These are phyloP conservation scores for Mesoclemmys tuberculata DNA, from an alignment of 2,113 vertebrate species.

Conservation along the genomic window DNA sequence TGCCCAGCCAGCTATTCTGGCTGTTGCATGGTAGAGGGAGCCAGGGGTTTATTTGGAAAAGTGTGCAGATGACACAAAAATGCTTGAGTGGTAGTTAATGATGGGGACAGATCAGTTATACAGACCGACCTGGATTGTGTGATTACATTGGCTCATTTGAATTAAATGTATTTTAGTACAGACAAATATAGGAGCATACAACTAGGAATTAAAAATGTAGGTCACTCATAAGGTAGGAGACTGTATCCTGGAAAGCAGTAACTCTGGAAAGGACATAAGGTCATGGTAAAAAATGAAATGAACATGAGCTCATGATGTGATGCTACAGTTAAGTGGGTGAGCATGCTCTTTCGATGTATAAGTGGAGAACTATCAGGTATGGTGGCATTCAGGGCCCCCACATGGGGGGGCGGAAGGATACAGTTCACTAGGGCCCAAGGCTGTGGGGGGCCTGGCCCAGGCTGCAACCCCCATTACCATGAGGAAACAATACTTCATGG, in stretches of 20 bases:
- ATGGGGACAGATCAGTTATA: not conserved
- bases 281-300: not conserved
- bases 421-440: too few relatives aligned
- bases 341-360: not conserved
- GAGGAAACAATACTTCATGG: too few relatives aligned
- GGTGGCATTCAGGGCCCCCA: too few relatives aligned
- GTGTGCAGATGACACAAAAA: not conserved
- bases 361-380: not conserved
- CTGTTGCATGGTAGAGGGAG: not conserved
- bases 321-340: not conserved
- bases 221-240: not conserved
- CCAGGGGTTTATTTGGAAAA: not conserved
- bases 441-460: too few relatives aligned
- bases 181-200: not conserved
- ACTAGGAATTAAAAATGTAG: not conserved
- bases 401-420: too few relatives aligned
- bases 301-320: not conserved
- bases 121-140: not conserved
- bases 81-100: not conserved
- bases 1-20: not conserved
- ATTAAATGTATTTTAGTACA: not conserved
- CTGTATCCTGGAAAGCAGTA: not conserved
- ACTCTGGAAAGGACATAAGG: not conserved
- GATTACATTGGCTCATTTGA: not conserved
- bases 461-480: too few relatives aligned